Base-by-base conservation (phyloP, 2,888 invertebrate genomes). In the Parnassius mnemosyne region DNA sequence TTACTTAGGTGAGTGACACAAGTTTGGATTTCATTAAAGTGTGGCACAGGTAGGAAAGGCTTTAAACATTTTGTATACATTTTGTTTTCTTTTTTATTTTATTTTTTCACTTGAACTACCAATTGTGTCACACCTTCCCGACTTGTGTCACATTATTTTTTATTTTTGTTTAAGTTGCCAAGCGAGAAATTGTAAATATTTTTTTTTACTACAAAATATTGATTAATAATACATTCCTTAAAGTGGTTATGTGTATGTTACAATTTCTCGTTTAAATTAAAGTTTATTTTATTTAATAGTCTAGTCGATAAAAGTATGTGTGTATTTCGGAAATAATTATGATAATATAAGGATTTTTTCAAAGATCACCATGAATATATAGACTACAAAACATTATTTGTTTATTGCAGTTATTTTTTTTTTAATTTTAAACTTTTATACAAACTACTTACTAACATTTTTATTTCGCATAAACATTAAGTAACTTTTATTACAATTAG, bases 11-110 rank as follows among this genome's bases (percentile, higher is more conserved):
- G 86, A 92, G 92, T 92, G 92, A 87, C 92, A 90, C 89, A 89
- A 88, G 87, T 89, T 86, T 86, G 91, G 91, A 85, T 79, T 77
- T 71, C 73, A 59, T 65, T 61, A 53, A 61, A 46, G 85, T 85
- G 92, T 92, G 92, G 88, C 92, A 92, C 92, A 89, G 92, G 89
- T 89, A 91, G 92, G 91, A 88, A 89, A 87, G 87, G 85, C 78
- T 73, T 74, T 71, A 65, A 65, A 69, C 64, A 62, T 52, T 65
- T 47, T n/a, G 7, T 47, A 9, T 47, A 47, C 11, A 46, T n/a
- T 12, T 11, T 11, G 12, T 11, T 58, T 54, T 67, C 60, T 54
- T 65, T 69, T 65, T 66, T 59, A 67, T 64, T 64, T 64, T 68
- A 63, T 67, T 69, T 63, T 66, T 66, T 55, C 60, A 61, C 67